Percentiles rank a stretch among this genome's conserved stretches.
Evolutionary conservation across 2,113 vertebrate species (phyloP).

Genomic region (Formicarius rufipectus): DNA sequence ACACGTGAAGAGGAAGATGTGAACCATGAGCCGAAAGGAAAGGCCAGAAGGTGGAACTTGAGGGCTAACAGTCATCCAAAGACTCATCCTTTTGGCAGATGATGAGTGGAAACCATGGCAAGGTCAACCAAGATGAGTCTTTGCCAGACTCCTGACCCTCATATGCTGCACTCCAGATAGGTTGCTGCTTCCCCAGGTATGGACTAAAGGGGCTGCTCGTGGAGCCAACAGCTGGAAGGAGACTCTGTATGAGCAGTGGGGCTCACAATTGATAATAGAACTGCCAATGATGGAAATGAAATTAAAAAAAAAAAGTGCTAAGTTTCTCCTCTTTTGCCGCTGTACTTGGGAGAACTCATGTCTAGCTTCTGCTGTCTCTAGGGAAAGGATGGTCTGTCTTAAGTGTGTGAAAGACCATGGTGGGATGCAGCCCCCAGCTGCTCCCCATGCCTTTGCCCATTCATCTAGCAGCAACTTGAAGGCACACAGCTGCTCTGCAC

Average conservation of each 20-base stretch:
- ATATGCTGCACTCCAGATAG: background rate
- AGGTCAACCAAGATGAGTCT: background rate
- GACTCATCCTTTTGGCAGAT: background rate
- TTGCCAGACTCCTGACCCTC: background rate
- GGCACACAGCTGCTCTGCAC: background rate
- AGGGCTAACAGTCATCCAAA: background rate
- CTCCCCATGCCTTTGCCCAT: fast-evolving
- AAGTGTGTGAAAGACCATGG: background rate
- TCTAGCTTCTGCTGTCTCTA: background rate
- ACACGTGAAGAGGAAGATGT: background rate
- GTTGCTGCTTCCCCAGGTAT: background rate
- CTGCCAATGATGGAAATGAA: background rate
- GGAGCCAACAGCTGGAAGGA: background rate
- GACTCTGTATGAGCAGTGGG: background rate
- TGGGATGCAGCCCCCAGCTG: background rate
- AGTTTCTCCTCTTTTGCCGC: background rate
- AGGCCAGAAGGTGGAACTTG: background rate
- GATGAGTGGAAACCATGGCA: background rate
- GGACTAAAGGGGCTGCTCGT: background rate
- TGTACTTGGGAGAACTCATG: background rate
- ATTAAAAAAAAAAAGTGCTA: background rate
- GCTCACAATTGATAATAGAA: background rate
- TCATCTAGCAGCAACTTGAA: background rate
- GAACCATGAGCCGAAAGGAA: background rate
- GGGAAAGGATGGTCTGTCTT: background rate